Base-by-base conservation (phyloP, 92 coral and sea anemone genomes). In the Pocillopora meandrina region DNA sequence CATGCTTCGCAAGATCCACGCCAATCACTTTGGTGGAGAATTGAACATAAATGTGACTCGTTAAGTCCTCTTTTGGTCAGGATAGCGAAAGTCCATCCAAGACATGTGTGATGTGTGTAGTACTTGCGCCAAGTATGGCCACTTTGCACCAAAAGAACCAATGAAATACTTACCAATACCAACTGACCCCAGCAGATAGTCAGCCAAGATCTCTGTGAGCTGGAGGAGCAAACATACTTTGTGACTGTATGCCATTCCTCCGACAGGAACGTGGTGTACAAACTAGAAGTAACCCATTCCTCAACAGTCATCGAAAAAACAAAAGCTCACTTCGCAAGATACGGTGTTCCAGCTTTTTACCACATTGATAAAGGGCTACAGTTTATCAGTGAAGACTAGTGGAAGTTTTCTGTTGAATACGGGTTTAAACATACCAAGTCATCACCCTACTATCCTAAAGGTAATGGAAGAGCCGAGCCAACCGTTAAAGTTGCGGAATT, bases 401-500 rank as follows among this genome's bases (percentile, higher is more conserved):
- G 71, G 64, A 1, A 18, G 56, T 85, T 89, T 71, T 31, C 92
- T 10, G 61, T n/a, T 9, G 70, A 65, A 66, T 85, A 85, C 34
- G 87, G 88, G 8, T 89, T 89, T 69, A 80, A 79, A 21, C 89
- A 89, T 33, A 89, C 89, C 5, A 85, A 79, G 4, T 89, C 92
- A 8, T 85, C 92, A 9, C 89, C 89, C 21, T 89, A 80, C 73
- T 80, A 89, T 72, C 89, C 84, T 14, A 74, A 89, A 73, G 89
- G 92, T 18, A 89, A 88, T 47, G 85, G 88, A 63, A 88, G 83
- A 88, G 91, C 88, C 12, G 88, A 88, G 72, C 73, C 91, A 21
- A 85, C 91, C 71, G 85, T 89, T 47, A 90, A 90, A 20, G 89
- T 89, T 13, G 75, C 89, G 34, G 65, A 85, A 63, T 60, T 79